These are phyloP conservation scores for Limnephilus auricula DNA, from an alignment of 2,888 invertebrate species.

Conservation along the genomic window DNA sequence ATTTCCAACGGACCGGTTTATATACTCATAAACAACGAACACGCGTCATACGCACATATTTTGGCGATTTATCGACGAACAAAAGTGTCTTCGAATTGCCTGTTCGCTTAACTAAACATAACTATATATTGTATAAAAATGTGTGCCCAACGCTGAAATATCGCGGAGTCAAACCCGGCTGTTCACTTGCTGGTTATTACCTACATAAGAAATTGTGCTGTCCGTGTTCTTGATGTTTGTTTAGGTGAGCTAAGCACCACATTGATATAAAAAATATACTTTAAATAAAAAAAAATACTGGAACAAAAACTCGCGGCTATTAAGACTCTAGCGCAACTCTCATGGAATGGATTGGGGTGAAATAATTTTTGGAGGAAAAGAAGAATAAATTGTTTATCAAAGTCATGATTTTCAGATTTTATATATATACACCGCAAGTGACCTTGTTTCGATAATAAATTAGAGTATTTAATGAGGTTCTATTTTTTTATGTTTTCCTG, in stretches of 20 bases:
- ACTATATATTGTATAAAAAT: not conserved
- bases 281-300: too few species aligned
- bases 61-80: constrained; percentile 43
- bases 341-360: too few species aligned
- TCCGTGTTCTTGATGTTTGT: not conserved
- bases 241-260: not conserved
- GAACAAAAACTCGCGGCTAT: too few species aligned
- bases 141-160: not conserved
- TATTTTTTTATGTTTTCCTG: too few species aligned
- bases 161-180: not conserved
- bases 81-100: constrained; percentile 46
- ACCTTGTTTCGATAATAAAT: too few species aligned
- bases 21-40: constrained; percentile 60
- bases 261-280: too few species aligned
- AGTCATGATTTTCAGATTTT: too few species aligned
- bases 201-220: not conserved
- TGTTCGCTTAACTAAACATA: constrained; percentile 40
- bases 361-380: too few species aligned
- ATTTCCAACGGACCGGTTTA: constrained; percentile 55
- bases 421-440: too few species aligned
- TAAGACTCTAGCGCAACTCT: too few species aligned
- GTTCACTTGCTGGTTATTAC: not conserved
- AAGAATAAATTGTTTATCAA: too few species aligned
- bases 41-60: constrained; percentile 57
- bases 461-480: too few species aligned